These are phyloP conservation scores for Galleria mellonella DNA, from an alignment of 1,140 invertebrate species.

Conservation along the genomic window DNA sequence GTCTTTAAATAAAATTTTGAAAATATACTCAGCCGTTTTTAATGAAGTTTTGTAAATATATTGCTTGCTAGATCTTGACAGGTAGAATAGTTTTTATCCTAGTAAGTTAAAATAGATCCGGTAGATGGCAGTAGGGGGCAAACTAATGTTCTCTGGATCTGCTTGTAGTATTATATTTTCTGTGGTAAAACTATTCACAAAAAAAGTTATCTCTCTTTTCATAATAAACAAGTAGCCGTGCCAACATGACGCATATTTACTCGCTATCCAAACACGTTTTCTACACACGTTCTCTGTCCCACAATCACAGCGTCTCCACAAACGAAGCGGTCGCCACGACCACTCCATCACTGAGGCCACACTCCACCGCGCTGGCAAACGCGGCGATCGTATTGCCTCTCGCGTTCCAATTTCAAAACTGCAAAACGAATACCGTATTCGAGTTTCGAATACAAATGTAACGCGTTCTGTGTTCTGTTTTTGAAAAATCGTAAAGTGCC, in stretches of 20 bases:
- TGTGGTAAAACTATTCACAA: no score
- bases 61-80: no score
- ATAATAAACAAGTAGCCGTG: neutral
- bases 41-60: no score
- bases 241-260: constrained; percentile 24
- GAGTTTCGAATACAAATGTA: constrained; percentile 33
- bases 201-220: no score
- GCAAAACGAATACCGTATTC: constrained; percentile 27
- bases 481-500: constrained; percentile 47
- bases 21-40: no score
- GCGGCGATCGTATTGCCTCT: constrained; percentile 40
- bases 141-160: no score
- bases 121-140: no score
- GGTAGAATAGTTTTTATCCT: no score
- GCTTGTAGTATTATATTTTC: no score
- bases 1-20: no score
- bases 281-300: constrained; percentile 51
- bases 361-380: constrained; percentile 56
- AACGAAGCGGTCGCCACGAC: constrained; percentile 1
- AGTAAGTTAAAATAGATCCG: no score
- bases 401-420: constrained; percentile 4
- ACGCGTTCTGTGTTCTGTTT: constrained; percentile 42
- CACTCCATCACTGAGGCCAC: constrained; percentile 15
- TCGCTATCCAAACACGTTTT: constrained; percentile 55
- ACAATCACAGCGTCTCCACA: constrained; percentile 58